These are phyloP conservation scores for Amphipoea oculea DNA, from an alignment of 2,888 invertebrate genomes.

Conservation along the genomic window DNA sequence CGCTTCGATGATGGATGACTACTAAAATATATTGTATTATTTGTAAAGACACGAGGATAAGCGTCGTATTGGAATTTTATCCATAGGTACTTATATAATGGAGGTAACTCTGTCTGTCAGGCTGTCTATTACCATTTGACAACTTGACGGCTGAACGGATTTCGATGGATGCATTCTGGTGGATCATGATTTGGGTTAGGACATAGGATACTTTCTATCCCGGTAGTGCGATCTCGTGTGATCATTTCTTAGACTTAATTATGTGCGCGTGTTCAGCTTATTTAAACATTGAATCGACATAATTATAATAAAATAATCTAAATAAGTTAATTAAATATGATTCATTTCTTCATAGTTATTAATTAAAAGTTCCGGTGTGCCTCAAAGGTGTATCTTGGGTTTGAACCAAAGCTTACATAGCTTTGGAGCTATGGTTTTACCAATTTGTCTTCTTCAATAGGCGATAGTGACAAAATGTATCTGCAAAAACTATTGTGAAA, in stretches of 20 bases:
- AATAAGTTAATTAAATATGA: not conserved
- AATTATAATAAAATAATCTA: not conserved
- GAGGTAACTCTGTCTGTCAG: not conserved
- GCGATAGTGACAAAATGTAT: not conserved
- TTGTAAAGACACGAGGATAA: conserved; percentile 1
- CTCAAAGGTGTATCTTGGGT: not conserved
- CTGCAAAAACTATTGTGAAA: not conserved
- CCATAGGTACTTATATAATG: not conserved
- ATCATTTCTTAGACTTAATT: not conserved
- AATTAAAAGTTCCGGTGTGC: not conserved
- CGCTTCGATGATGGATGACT: conserved; percentile 35
- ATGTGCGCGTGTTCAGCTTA: not conserved
- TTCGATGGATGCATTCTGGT: not conserved
- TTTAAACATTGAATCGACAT: not conserved
- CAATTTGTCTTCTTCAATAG: not conserved
- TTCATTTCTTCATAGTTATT: not conserved
- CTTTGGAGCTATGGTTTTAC: not conserved
- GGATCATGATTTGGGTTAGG: not conserved
- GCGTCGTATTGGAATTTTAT: not conserved
- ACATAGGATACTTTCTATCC: not conserved
- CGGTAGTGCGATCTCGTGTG: not conserved
- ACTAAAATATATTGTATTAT: conserved; percentile 3
- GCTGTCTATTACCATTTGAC: not conserved
- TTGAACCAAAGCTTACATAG: not conserved
- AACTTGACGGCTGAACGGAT: not conserved